phyloP scores from a whole-genome alignment of 2,113 vertebrate genomes.

The Nematolebias whitei region DNA sequence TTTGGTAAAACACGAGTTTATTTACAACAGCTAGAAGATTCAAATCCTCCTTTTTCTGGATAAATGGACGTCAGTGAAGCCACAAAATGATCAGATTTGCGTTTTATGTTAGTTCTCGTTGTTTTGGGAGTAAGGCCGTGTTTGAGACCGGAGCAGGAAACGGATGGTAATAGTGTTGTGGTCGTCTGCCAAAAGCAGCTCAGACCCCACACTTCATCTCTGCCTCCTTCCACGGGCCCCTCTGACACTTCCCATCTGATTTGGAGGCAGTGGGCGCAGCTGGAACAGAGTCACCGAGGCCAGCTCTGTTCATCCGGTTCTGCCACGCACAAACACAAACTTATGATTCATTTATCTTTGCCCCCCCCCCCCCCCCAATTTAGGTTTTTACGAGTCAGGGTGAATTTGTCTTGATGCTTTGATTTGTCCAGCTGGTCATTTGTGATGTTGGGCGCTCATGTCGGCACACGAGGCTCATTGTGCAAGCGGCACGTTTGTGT shows the following conservation, averaged over 20 bases:
- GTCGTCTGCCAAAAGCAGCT: constrained; percentile 31
- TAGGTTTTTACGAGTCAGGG: constrained; percentile 27
- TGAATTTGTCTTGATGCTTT: constrained; percentile 55
- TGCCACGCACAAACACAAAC: constrained; percentile 29
- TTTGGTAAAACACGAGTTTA: no score
- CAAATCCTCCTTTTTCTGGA: constrained; percentile 1
- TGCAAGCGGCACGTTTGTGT: constrained; percentile 42
- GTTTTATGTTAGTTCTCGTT: constrained; percentile 29
- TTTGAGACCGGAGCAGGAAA: constrained; percentile 67
- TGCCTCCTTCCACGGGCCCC: constrained; percentile 47
- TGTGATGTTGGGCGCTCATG: constrained; percentile 31
- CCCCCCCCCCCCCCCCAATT: no score
- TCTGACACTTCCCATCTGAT: constrained; percentile 60
- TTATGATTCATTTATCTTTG: constrained; percentile 62
- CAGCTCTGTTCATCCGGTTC: constrained; percentile 48
- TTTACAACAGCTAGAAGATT: no score
- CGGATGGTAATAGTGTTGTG: constrained; percentile 50
- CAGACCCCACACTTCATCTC: constrained; percentile 46
- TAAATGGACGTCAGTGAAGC: constrained; percentile 30
- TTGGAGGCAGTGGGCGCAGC: constrained; percentile 67
- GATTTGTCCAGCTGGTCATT: constrained; percentile 59
- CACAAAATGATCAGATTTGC: constrained; percentile 37
- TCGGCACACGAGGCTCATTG: constrained; percentile 33
- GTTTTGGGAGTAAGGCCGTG: constrained; percentile 56
- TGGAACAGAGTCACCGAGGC: constrained; percentile 58